These are phyloP conservation scores for Notothenia rossii DNA, from an alignment of 2,113 vertebrate genomes.

Conservation along the genomic window DNA sequence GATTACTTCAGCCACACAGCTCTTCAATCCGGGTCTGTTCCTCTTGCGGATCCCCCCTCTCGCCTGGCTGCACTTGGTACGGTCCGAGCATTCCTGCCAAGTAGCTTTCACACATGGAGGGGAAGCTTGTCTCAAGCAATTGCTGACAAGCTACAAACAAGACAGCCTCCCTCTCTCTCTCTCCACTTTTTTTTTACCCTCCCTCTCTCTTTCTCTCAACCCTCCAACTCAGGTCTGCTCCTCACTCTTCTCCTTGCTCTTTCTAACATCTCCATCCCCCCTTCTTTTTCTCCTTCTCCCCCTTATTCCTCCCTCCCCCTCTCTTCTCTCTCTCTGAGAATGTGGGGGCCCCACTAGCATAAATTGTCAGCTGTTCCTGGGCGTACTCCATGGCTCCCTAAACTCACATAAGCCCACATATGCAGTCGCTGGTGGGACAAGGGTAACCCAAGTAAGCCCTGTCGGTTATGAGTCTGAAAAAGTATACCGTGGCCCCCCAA, in stretches of 20 bases:
- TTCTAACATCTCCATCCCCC: slow-evolving; percentile 13
- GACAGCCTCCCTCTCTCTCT: slow-evolving; percentile 77
- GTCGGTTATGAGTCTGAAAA: slow-evolving; percentile 73
- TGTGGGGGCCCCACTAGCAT: slow-evolving; percentile 82
- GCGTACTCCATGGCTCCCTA: slow-evolving; percentile 80
- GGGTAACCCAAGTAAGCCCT: slow-evolving; percentile 78
- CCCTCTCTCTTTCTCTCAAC: slow-evolving; percentile 2
- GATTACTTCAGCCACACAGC: slow-evolving; percentile 82
- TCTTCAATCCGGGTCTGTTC: slow-evolving; percentile 71
- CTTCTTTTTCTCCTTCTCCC: background rate
- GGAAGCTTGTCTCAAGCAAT: slow-evolving; percentile 94
- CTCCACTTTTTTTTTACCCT: background rate
- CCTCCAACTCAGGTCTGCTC: slow-evolving; percentile 35
- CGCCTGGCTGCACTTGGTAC: slow-evolving; percentile 88
- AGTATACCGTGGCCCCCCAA: slow-evolving; percentile 68
- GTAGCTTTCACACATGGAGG: slow-evolving; percentile 95
- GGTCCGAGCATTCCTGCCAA: slow-evolving; percentile 95
- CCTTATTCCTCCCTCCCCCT: slow-evolving; percentile 23
- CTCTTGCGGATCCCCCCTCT: slow-evolving; percentile 84
- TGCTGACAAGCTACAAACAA: slow-evolving; percentile 98
- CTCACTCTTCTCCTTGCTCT: slow-evolving; percentile 30
- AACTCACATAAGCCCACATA: slow-evolving; percentile 78
- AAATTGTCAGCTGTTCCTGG: slow-evolving; percentile 85
- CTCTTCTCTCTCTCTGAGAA: slow-evolving; percentile 71
- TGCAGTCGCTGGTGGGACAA: slow-evolving; percentile 69